Evolutionary conservation across 2,888 invertebrate species (phyloP), one percentile per base, ranked within the genome.

Genomic region (Agrilus biguttatus): DNA sequence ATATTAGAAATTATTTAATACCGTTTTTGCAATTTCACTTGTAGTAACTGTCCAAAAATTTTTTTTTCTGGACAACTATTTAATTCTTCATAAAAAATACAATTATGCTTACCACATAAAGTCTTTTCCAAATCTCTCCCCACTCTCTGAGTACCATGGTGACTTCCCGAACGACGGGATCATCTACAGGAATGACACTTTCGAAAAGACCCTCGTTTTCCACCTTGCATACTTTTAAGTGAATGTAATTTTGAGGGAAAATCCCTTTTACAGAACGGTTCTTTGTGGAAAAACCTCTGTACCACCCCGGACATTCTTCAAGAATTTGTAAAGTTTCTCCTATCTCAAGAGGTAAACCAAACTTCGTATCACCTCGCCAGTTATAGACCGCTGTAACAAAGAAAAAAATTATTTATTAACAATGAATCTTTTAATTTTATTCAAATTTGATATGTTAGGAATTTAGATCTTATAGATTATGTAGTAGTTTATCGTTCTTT

Each of bases 271-370:
- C 65, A 36, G 74, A 66, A 47, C 77, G 70, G 53, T 81, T 81
- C 56, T 86, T 83, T 19, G 82, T 79, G 46, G 83, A 81, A 60
- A 86, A 87, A 37, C 92, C 92, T 51, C 91, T 73, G 66, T 79
- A 92, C 92, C 92, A 93, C 19, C 86, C 85, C 65, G 74, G 75
- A 70, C 83, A 87, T 72, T 93, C 91, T 71, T 92, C 91, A 53
- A 89, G 69, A 54, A 93, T 88, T 64, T 92, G 90, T 3, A 93
- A 83, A 5, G 87, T 84, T 63, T 93, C 93, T 45, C 93, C 93
- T 54, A 93, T 89, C 66, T 90, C 88, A 53, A 95, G 68, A 5
- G 86, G 78, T 48, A 90, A 68, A 33, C 87, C 88, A 54, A 79
- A 83, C 41, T 79, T 76, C 23, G 80, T 79, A 65, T 86, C 84